Base-by-base conservation (phyloP, 64 coral and sea anemone genomes). In the Platygyra sinensis region DNA sequence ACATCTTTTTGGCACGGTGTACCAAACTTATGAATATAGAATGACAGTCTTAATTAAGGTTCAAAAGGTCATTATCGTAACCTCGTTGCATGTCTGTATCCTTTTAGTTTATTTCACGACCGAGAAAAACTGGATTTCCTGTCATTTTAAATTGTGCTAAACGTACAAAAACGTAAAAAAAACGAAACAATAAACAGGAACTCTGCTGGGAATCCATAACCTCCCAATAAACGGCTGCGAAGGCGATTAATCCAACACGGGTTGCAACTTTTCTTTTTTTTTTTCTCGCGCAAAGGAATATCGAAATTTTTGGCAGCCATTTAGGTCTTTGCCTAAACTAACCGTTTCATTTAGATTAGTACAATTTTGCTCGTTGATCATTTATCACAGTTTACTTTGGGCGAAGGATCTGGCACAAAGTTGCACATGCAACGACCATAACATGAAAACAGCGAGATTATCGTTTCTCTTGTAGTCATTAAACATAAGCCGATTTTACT, bases 61-160 rank as follows among this genome's bases (percentile, higher is more conserved):
- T 46, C 31, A 19, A 62, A 31, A 67, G 80, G 80, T 83, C 80
- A 67, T 49, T 49, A 65, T 67, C 29, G 9, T 2, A 4, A 42
- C 10, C 8, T 38, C 65, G n/a, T 67, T 83, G 61, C 80, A 65
- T 65, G 61, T 33, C 80, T 83, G 59, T 42, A 11, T 83, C 80
- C 60, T 42, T 22, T n/a, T 13, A 27, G 1, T 9, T 27, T 46
- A 46, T 2, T 30, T 65, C 38, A 10, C 62, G 60, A 62, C 19
- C 33, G 33, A 2, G 0, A 22, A 28, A 13, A 30, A 57, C n/a
- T 79, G 77, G 77, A 79, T 20, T 13, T 50, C 50, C 42, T 69
- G 65, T n/a, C 22, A n/a, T 29, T 12, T 11, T 0, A 69, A 28
- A 27, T 69, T 69, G 22, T 25, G 22, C n/a, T 11, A 25, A 69